These are phyloP conservation scores for Chlorocebus sabaeus DNA, from an alignment of 2,113 vertebrate genomes.

Conservation along the genomic window DNA sequence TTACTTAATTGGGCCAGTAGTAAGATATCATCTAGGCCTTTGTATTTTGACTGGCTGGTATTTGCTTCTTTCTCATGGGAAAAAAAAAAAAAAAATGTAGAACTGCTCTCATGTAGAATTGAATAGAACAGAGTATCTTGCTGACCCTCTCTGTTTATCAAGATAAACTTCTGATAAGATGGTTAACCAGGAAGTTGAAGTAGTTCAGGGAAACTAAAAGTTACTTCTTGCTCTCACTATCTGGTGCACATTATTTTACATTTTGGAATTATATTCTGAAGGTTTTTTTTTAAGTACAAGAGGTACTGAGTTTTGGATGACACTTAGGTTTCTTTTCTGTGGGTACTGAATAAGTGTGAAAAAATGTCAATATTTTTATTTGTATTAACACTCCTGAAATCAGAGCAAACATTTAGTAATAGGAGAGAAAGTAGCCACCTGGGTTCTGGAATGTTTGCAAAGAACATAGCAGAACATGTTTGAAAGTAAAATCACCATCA, in stretches of 20 bases:
- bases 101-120: conserved; percentile 70
- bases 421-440: conserved; percentile 16
- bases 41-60: conserved; percentile 83
- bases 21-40: conserved; percentile 86
- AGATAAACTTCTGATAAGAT: conserved; percentile 82
- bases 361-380: conserved; percentile 74
- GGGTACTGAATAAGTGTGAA: conserved; percentile 53
- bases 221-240: conserved; percentile 26
- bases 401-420: conserved; percentile 61
- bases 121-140: conserved; percentile 58
- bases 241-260: background rate
- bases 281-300: conserved; percentile 55
- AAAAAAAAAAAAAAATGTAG: background rate
- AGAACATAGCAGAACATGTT: conserved; percentile 49
- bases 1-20: conserved; percentile 79
- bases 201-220: conserved; percentile 72
- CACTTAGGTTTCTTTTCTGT: conserved; percentile 56
- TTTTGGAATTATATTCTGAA: conserved; percentile 43
- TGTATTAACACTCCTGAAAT: conserved; percentile 60
- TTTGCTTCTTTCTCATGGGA: conserved; percentile 82
- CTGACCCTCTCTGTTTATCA: conserved; percentile 71
- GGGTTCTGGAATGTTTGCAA: conserved; percentile 50
- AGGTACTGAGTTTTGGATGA: conserved; percentile 52
- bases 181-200: conserved; percentile 70
- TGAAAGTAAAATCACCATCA: background rate